Evolutionary conservation across 2,888 invertebrate genomes (phyloP), one percentile per base, ranked within the genome.

Genomic region (Heliconius erato): DNA sequence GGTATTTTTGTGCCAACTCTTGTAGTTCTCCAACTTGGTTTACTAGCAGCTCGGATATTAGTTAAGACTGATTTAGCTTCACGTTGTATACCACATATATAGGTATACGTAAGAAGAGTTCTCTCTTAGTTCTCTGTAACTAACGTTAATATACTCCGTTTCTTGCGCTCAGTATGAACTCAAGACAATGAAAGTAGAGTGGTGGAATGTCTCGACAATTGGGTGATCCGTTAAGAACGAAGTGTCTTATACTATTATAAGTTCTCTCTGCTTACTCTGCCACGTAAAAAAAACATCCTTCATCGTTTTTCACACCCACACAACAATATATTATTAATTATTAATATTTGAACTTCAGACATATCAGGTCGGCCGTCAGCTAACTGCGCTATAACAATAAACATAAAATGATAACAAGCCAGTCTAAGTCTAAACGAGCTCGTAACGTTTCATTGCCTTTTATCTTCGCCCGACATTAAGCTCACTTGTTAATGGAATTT

Each of bases 391-490:
- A 82, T 84, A 84, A 82, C 82, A 82, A 78, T 84, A 78, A 84
- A 83, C 83, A 81, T 83, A 65, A 79, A 82, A 82, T 82, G 84
- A 84, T 84, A 84, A 82, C 83, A 78, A 76, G 76, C 68, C 79
- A 80, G 77, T 78, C 84, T 79, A 78, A 69, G 79, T 65, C 74
- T 44, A 79, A 82, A 80, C 74, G 49, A 79, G 71, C 59, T 82
- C 84, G 77, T 84, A 77, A 72, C 79, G 59, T 82, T 84, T 84
- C 81, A 84, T 79, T 72, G 67, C 35, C 79, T 79, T 82, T 82
- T 84, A 84, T 84, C 82, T 84, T 83, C 82, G 69, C 79, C 69
- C 67, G 49, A 76, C 67, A 44, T 83, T 82, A 71, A 81, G 72
- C 79, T 84, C 72, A 68, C 40, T 49, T 26, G 80, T 79, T 82